Conservation (phyloP, 1,140 invertebrate genomes). For the Sycobia sp. region DNA sequence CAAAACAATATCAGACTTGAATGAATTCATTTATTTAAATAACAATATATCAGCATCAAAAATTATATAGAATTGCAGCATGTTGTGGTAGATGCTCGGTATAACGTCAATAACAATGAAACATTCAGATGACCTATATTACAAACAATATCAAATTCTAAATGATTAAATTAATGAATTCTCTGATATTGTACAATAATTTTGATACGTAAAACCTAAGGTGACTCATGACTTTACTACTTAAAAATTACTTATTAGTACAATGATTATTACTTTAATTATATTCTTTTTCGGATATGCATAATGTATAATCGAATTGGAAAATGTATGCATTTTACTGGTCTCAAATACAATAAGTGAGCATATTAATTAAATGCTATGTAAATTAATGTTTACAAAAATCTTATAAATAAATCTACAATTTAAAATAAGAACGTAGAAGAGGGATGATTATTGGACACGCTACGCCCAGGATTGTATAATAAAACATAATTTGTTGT, state of each 20-base stretch:
- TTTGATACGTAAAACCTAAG: slow-evolving; percentile 11
- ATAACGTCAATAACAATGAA: slow-evolving; percentile 26
- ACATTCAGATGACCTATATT: slow-evolving; percentile 23
- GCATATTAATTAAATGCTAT: slow-evolving; percentile 40
- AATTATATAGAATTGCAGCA: slow-evolving; percentile 26
- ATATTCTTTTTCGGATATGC: slow-evolving; percentile 21
- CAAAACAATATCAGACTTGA: background rate
- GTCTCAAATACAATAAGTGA: slow-evolving; percentile 38
- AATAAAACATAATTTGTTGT: no score
- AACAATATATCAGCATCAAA: slow-evolving; percentile 39
- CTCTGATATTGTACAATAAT: slow-evolving; percentile 16
- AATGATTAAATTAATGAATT: slow-evolving; percentile 24
- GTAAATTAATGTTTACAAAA: slow-evolving; percentile 2
- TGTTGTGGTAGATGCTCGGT: no score
- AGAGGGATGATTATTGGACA: background rate
- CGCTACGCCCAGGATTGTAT: background rate
- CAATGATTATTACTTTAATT: slow-evolving; percentile 23
- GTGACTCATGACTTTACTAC: slow-evolving; percentile 13
- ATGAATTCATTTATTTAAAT: slow-evolving; percentile 39
- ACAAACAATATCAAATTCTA: slow-evolving; percentile 30
- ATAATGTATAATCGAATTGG: slow-evolving; percentile 15
- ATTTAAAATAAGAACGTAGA: background rate
- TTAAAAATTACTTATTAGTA: slow-evolving; percentile 9
- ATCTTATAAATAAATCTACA: slow-evolving; percentile 22
- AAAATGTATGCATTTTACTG: slow-evolving; percentile 18